Conservation (phyloP, 2,888 invertebrate genomes). For the Nephrocerus scutellatus region DNA sequence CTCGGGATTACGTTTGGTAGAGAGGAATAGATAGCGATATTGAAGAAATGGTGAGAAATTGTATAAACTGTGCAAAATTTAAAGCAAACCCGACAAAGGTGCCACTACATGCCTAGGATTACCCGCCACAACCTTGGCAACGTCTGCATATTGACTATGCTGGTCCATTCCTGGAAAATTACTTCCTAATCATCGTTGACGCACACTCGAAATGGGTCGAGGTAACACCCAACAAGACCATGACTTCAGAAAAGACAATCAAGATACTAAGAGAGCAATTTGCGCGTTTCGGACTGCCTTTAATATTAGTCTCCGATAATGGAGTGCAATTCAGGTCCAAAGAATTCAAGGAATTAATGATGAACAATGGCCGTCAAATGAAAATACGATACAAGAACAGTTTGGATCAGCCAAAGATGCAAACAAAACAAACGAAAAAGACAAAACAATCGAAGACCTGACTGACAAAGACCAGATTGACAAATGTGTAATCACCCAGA, state of each 20-base stretch:
- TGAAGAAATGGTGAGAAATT: too few relatives aligned
- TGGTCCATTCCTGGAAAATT: conserved; percentile 15
- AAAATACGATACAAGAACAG: too few relatives aligned
- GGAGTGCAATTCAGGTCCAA: conserved; percentile 14
- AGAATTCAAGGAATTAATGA: conserved; percentile 11
- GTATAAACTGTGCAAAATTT: too few relatives aligned
- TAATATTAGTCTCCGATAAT: conserved; percentile 17
- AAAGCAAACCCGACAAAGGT: too few relatives aligned
- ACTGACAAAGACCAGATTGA: too few relatives aligned
- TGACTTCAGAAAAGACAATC: conserved; percentile 1
- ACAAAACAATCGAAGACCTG: too few relatives aligned
- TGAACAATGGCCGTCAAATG: conserved; percentile 12
- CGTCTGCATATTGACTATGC: conserved; percentile 18
- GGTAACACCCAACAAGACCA: conserved; percentile 2
- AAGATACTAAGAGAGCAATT: conserved; percentile 8
- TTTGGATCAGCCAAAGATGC: too few relatives aligned
- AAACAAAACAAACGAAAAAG: too few relatives aligned
- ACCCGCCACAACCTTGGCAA: conserved; percentile 10
- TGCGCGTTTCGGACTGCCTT: conserved; percentile 9
- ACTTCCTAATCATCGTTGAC: conserved; percentile 17
- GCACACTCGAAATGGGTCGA: conserved; percentile 16
- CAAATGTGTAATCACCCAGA: too few relatives aligned
- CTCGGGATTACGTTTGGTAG: too few relatives aligned
- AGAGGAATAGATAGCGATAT: too few relatives aligned
- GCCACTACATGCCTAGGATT: too few relatives aligned